Evolutionary conservation across 2,888 invertebrate species (phyloP).

Genomic region (Anticlea derivata): DNA sequence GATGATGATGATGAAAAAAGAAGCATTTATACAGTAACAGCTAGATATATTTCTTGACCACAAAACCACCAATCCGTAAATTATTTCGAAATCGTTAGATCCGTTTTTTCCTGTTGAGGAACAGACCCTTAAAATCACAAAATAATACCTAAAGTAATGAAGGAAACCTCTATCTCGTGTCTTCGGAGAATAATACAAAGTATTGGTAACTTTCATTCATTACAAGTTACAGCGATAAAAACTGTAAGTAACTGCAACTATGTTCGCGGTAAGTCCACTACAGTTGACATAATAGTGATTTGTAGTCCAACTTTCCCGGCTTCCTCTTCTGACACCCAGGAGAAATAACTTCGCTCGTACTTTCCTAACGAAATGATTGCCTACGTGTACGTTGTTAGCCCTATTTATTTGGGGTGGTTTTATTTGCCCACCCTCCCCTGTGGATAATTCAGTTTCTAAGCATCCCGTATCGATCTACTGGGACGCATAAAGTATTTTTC

Average conservation of each 20-base stretch:
- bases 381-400: conserved; percentile 79
- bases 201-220: conserved; percentile 12
- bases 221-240: conserved; percentile 34
- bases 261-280: conserved; percentile 52
- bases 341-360: conserved; percentile 76
- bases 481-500: conserved; percentile 74
- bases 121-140: too few relatives aligned
- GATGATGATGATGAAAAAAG: too few relatives aligned
- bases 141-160: background rate
- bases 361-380: conserved; percentile 83
- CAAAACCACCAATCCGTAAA: too few relatives aligned
- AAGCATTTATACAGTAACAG: too few relatives aligned
- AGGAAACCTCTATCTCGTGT: background rate
- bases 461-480: conserved; percentile 74
- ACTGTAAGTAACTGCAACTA: conserved; percentile 41
- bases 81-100: too few relatives aligned
- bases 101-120: too few relatives aligned
- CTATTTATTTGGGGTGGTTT: conserved; percentile 78
- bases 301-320: conserved; percentile 59
- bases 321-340: conserved; percentile 60
- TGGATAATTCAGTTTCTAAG: conserved; percentile 81
- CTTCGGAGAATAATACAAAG: conserved; percentile 9
- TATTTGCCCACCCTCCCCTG: conserved; percentile 75
- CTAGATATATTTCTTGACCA: too few relatives aligned
- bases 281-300: conserved; percentile 73